Evolutionary conservation across 2,888 invertebrate genomes (phyloP), one percentile per base, ranked within the genome.

Genomic region (Synanthedon formicaeformis): DNA sequence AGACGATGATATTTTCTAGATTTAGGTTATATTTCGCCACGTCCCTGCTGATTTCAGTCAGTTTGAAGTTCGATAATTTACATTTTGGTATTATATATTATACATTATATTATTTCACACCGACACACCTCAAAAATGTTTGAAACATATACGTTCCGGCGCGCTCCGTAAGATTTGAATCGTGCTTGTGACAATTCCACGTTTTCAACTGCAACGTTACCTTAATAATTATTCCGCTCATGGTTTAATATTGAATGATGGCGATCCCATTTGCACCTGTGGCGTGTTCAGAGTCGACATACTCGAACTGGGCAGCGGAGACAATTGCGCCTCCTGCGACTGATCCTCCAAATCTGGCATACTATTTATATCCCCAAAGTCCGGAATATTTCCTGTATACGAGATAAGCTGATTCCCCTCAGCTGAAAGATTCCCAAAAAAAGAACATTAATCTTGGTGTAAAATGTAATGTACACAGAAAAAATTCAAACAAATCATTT

Each of bases 381-480:
- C 86, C 75, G 88, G 87, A 77, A 85, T 79, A 82, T 78, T 83
- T 62, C 85, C 86, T 81, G 86, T 83, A 81, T 88, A 88, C 73
- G 88, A 88, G 60, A 88, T 88, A 72, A 88, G 77, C 81, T 88
- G 86, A 83, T 83, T 86, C 72, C 78, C 81, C 74, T 88, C 88
- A 80, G 82, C 85, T 87, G 86, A 86, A 87, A 87, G 63, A 66
- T 63, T 64, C 67, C 71, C 71, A 72, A 73, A 73, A 73, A 64
- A 65, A 58, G 58, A 45, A 41, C 12, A 41, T 45, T 45, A 45
- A 45, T 13, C 13, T 45, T 45, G 8, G 5, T n/a, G 45, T n/a
- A 13, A 45, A 13, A 45, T 10, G 27, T 2, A 27, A 1, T 27
- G 10, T 34, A 34, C 34, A 34, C 34, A 34, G 34, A 34, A 34